phyloP scores from a whole-genome alignment of 1,140 invertebrate genomes.

The Drosophila pruinosa region DNA sequence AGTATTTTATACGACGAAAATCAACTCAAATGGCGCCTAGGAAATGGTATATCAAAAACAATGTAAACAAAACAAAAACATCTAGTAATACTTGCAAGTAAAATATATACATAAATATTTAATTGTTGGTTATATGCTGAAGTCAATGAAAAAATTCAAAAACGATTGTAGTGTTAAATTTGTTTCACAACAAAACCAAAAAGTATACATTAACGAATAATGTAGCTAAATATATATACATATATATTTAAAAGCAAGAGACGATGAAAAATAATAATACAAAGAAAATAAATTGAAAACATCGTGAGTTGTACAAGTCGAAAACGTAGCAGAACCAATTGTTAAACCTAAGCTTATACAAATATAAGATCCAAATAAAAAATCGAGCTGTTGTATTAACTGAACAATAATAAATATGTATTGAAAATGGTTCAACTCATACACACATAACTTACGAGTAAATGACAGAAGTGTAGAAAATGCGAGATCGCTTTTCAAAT shows the following conservation, averaged over 20 bases:
- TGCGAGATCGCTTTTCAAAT: neutral
- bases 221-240: slow-evolving; percentile 62
- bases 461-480: neutral
- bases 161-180: slow-evolving; percentile 66
- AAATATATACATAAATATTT: slow-evolving; percentile 52
- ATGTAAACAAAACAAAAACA: slow-evolving; percentile 8
- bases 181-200: slow-evolving; percentile 50
- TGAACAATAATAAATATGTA: slow-evolving; percentile 64
- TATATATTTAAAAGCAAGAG: slow-evolving; percentile 18
- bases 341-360: slow-evolving; percentile 70
- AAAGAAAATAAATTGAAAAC: slow-evolving; percentile 16
- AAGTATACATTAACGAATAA: slow-evolving; percentile 62
- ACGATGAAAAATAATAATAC: slow-evolving; percentile 38
- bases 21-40: slow-evolving; percentile 60
- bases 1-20: slow-evolving; percentile 67
- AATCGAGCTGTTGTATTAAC: slow-evolving; percentile 75
- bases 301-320: slow-evolving; percentile 58
- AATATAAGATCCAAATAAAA: slow-evolving; percentile 46
- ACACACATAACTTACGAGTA: neutral
- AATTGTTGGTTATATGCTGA: slow-evolving; percentile 78
- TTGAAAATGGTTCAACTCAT: neutral
- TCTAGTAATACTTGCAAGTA: slow-evolving; percentile 12
- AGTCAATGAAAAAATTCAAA: slow-evolving; percentile 39
- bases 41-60: slow-evolving; percentile 62
- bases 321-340: slow-evolving; percentile 79